phyloP scores from a whole-genome alignment of 2,113 vertebrate species.

The Theristicus caerulescens region DNA sequence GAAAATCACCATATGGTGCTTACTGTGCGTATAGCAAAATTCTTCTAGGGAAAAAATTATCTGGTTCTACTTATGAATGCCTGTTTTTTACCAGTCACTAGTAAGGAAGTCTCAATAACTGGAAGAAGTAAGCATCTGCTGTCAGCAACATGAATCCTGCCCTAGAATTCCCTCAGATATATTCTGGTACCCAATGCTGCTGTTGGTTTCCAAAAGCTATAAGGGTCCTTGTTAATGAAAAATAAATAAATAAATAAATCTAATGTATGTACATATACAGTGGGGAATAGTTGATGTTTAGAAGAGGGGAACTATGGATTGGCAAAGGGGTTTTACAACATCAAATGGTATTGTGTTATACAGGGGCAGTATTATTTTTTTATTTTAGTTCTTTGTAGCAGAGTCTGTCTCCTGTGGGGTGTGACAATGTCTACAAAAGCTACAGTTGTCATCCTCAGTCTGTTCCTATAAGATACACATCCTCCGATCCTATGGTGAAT shows the following conservation, averaged over 20 bases:
- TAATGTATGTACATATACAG: accelerated
- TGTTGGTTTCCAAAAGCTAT: not conserved
- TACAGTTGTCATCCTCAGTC: not conserved
- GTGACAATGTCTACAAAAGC: not conserved
- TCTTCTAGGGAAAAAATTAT: not conserved
- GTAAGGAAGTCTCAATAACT: not conserved
- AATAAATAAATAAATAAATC: not conserved
- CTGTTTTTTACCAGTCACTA: not conserved
- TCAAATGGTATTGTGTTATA: not conserved
- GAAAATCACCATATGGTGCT: not conserved
- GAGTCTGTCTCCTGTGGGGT: not conserved
- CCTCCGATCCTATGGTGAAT: not conserved
- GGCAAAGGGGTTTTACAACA: not conserved
- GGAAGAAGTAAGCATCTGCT: not conserved
- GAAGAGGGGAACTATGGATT: not conserved
- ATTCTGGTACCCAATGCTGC: not conserved
- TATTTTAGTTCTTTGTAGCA: not conserved
- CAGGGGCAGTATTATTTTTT: not conserved
- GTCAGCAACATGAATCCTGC: not conserved
- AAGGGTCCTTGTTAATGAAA: not conserved
- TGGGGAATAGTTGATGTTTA: not conserved
- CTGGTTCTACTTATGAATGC: not conserved
- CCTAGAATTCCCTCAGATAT: not conserved
- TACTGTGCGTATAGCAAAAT: not conserved
- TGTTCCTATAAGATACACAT: not conserved